Conservation (phyloP, 2,113 vertebrate genomes). For the Thermophis baileyi region DNA sequence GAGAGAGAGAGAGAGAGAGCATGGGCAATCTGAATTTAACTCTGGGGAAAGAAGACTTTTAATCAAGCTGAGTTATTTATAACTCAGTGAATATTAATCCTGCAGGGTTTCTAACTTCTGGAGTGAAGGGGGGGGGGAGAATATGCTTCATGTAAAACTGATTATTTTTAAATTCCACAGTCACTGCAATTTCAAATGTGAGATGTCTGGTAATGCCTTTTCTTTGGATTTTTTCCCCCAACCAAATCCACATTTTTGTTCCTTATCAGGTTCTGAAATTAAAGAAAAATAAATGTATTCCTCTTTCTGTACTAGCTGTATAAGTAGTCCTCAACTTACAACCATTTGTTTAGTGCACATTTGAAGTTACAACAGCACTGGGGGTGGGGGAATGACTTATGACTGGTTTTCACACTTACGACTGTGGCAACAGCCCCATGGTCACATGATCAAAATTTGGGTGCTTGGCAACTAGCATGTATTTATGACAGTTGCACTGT, state of each 20-base stretch:
- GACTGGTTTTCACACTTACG: not conserved
- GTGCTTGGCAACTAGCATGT: not conserved
- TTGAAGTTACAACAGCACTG: not conserved
- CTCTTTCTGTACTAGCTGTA: not conserved
- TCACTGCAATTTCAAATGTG: not conserved
- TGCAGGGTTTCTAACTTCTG: not conserved
- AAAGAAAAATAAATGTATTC: not conserved
- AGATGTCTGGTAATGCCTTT: not conserved
- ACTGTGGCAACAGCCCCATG: not conserved
- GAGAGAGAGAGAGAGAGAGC: not conserved
- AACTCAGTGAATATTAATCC: not conserved
- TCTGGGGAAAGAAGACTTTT: not conserved
- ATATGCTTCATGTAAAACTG: not conserved
- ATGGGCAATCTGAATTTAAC: slow-evolving; percentile 11
- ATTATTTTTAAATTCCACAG: not conserved
- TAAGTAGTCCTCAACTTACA: not conserved
- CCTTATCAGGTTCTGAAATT: not conserved
- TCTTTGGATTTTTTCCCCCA: not conserved
- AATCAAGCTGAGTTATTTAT: not conserved
- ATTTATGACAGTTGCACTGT: not conserved
- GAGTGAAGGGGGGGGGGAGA: no score
- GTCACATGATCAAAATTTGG: not conserved
- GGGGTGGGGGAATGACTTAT: not conserved
- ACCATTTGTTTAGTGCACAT: not conserved
- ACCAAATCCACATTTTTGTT: not conserved